These are phyloP conservation scores for Spodoptera picta DNA, from an alignment of 2,888 invertebrate genomes.

Conservation along the genomic window DNA sequence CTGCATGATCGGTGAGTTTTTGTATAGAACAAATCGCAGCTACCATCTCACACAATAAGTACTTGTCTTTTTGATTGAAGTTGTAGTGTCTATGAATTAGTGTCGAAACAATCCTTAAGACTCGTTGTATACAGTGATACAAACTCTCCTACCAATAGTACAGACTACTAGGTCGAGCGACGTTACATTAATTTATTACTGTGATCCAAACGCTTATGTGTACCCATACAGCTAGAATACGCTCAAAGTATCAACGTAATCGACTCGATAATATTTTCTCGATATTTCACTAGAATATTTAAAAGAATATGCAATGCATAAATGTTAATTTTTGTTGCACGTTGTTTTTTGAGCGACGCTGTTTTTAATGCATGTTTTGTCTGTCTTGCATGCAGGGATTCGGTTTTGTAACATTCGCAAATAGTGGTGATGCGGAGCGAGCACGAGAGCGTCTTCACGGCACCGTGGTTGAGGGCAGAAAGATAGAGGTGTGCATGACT, in stretches of 20 bases:
- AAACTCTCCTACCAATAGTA: conserved; percentile 78
- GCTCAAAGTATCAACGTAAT: conserved; percentile 89
- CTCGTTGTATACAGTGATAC: conserved; percentile 71
- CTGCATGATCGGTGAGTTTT: conserved; percentile 84
- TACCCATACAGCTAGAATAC: conserved; percentile 87
- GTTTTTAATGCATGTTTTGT: conserved; percentile 97
- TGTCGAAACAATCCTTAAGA: conserved; percentile 69
- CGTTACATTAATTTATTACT: conserved; percentile 79
- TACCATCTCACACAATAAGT: conserved; percentile 80
- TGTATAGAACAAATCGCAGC: conserved; percentile 86
- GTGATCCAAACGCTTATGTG: conserved; percentile 88
- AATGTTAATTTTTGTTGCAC: conserved; percentile 92
- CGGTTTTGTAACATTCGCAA: conserved; percentile 99
- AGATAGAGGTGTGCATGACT: conserved; percentile 99
- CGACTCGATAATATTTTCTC: conserved; percentile 82
- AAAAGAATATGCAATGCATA: conserved; percentile 89
- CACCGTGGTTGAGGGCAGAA: conserved; percentile 99
- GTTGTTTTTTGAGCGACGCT: conserved; percentile 93
- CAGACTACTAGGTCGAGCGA: conserved; percentile 83
- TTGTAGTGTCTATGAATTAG: conserved; percentile 79
- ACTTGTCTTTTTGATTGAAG: conserved; percentile 73
- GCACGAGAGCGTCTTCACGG: conserved; percentile 99
- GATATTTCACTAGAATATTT: conserved; percentile 86
- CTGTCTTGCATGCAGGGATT: conserved; percentile 99
- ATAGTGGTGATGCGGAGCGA: conserved; percentile 99